Conservation (phyloP, 2,797 vertebrate genomes). For the Crenuchus spilurus region DNA sequence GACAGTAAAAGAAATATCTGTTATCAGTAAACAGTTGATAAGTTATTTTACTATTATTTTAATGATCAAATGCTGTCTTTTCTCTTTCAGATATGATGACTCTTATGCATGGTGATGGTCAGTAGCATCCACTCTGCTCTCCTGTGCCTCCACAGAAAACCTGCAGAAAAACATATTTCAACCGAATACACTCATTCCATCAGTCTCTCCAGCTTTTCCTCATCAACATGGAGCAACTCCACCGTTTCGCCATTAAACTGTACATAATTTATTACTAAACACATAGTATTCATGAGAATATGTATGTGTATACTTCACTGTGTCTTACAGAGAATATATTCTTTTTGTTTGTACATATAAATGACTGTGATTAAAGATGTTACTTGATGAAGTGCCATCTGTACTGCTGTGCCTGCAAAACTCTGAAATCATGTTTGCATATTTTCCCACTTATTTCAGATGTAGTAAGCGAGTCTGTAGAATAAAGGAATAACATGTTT, state of each 20-base stretch:
- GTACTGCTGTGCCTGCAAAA: neutral
- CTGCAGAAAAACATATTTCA: slow-evolving; percentile 32
- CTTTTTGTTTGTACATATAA: slow-evolving; percentile 67
- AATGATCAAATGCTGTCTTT: too few relatives aligned
- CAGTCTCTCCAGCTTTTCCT: slow-evolving; percentile 23
- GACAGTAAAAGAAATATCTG: too few relatives aligned
- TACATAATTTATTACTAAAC: slow-evolving; percentile 72
- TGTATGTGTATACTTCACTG: slow-evolving; percentile 43
- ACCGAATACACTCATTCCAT: slow-evolving; percentile 38
- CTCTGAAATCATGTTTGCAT: too few relatives aligned
- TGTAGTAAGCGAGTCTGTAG: too few relatives aligned
- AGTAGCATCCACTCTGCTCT: slow-evolving; percentile 54
- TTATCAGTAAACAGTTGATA: too few relatives aligned
- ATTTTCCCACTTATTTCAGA: too few relatives aligned
- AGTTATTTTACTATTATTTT: too few relatives aligned
- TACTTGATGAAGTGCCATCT: slow-evolving; percentile 31
- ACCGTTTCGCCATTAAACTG: slow-evolving; percentile 54
- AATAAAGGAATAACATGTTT: neutral
- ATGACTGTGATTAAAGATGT: slow-evolving; percentile 60
- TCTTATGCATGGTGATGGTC: slow-evolving; percentile 73
- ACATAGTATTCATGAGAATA: slow-evolving; percentile 30
- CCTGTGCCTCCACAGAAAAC: slow-evolving; percentile 66
- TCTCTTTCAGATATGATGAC: slow-evolving; percentile 70
- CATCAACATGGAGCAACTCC: slow-evolving; percentile 1
- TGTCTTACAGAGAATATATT: slow-evolving; percentile 49